Evolutionary conservation across 2,797 vertebrate species (phyloP).

Genomic region (Xiphophorus birchmanni): DNA sequence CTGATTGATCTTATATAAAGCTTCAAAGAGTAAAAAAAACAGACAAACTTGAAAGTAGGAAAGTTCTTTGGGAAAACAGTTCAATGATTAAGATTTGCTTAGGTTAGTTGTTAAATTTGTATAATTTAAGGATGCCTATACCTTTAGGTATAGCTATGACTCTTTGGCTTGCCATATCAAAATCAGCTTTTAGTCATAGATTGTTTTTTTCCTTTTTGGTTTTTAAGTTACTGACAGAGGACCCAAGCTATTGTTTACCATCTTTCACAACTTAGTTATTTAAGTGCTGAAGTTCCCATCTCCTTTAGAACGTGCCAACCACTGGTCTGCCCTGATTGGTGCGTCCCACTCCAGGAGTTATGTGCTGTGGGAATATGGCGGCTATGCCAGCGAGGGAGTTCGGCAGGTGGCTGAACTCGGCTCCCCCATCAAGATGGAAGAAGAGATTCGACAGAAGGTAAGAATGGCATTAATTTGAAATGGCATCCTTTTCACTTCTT

Average conservation of each 20-base stretch:
- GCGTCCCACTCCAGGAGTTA: slow-evolving; percentile 94
- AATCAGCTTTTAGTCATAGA: neutral
- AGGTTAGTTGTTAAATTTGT: neutral
- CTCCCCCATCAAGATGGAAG: slow-evolving; percentile 98
- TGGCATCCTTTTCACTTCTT: neutral
- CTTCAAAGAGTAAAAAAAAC: neutral
- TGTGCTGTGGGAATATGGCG: slow-evolving; percentile 95
- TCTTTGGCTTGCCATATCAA: neutral
- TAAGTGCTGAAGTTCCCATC: neutral
- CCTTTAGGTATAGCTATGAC: neutral
- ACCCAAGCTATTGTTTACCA: neutral
- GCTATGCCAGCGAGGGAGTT: slow-evolving; percentile 93
- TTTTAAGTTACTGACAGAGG: neutral
- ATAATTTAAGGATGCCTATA: neutral
- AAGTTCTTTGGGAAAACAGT: neutral
- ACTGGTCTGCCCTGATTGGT: slow-evolving; percentile 98
- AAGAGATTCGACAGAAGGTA: slow-evolving; percentile 97
- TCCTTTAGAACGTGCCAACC: slow-evolving; percentile 90
- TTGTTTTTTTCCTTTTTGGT: neutral
- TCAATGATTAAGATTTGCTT: neutral
- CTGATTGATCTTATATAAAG: neutral
- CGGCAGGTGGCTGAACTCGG: slow-evolving; percentile 95
- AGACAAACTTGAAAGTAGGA: neutral
- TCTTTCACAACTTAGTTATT: neutral
- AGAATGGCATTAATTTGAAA: neutral